phyloP scores from a whole-genome alignment of 2,888 invertebrate genomes.

The Pardosa pseudoannulata region DNA sequence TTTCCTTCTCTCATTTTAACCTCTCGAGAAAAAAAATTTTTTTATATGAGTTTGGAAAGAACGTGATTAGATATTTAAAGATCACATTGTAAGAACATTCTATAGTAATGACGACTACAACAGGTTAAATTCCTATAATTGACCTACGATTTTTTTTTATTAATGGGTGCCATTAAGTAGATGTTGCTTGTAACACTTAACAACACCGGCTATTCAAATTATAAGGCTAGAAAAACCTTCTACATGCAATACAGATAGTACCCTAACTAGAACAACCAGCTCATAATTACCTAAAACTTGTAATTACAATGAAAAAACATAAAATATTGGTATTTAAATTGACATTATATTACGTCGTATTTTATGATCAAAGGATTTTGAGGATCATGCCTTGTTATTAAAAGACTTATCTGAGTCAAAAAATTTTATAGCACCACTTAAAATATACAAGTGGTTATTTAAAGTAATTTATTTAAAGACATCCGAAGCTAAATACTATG shows the following conservation, averaged over 20 bases:
- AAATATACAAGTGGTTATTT: neutral
- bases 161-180: too few relatives aligned
- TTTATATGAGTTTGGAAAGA: too few relatives aligned
- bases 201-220: neutral
- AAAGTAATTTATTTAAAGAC: conserved; percentile 7
- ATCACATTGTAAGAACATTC: too few relatives aligned
- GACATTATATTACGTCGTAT: neutral
- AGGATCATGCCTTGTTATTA: neutral
- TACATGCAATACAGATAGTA: neutral
- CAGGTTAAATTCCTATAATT: too few relatives aligned
- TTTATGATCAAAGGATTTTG: neutral
- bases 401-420: neutral
- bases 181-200: neutral
- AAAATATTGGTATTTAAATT: neutral
- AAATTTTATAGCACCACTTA: neutral
- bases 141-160: too few relatives aligned
- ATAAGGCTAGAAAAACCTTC: neutral
- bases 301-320: neutral
- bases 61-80: too few relatives aligned
- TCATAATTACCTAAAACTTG: neutral
- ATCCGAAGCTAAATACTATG: neutral
- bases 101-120: too few relatives aligned
- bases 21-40: too few relatives aligned
- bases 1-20: too few relatives aligned
- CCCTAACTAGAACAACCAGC: neutral